Evolutionary conservation across 2,888 invertebrate species (phyloP).

Genomic region (Melikaiella ostensackeni): DNA sequence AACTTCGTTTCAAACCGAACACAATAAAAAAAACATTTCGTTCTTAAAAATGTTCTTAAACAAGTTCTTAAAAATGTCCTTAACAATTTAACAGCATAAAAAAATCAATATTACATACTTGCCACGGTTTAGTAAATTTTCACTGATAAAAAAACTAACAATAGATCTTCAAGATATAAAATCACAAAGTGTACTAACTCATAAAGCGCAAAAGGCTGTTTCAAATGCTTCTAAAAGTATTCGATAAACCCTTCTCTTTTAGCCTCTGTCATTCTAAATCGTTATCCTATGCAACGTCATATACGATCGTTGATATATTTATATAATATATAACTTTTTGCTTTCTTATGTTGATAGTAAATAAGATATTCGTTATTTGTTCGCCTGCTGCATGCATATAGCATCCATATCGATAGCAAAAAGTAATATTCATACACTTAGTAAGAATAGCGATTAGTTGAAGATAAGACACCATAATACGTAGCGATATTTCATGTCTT

Average conservation of each 20-base stretch:
- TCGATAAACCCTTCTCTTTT: constrained; percentile 40
- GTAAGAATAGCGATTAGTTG: constrained; percentile 69
- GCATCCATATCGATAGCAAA: constrained; percentile 55
- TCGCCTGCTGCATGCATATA: constrained; percentile 56
- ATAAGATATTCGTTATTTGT: constrained; percentile 61
- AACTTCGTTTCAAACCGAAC: constrained; percentile 8
- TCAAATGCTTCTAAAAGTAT: constrained; percentile 32
- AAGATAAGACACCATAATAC: constrained; percentile 74
- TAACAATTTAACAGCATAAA: constrained; percentile 22
- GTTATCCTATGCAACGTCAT: constrained; percentile 54
- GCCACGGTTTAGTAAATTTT: background rate
- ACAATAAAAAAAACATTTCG: background rate
- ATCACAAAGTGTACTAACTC: constrained; percentile 48
- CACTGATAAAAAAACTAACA: constrained; percentile 40
- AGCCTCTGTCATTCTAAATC: constrained; percentile 55
- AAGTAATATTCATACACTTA: constrained; percentile 59
- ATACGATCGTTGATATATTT: constrained; percentile 37
- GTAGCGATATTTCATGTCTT: constrained; percentile 67
- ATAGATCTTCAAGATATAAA: constrained; percentile 47
- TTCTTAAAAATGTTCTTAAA: background rate
- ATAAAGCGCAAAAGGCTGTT: constrained; percentile 50
- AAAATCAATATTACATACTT: background rate
- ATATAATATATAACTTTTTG: constrained; percentile 53
- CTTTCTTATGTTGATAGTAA: constrained; percentile 60
- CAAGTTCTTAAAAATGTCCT: background rate